Conservation (phyloP, 2,888 invertebrate genomes). For the Salpingus planirostris region DNA sequence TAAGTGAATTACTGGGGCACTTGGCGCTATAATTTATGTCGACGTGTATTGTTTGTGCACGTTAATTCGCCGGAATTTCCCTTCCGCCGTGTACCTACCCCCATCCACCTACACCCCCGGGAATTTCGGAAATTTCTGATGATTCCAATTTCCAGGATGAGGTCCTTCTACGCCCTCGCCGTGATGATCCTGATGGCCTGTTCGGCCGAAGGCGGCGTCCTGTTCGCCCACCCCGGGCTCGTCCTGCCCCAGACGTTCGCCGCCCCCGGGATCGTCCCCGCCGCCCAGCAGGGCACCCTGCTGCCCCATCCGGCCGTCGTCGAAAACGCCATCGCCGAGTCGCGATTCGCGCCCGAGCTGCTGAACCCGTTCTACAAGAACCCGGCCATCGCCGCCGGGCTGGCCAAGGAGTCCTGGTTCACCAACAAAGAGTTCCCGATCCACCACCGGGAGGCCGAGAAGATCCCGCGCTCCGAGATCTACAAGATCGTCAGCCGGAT, state of each 20-base stretch:
- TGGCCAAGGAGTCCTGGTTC: constrained; percentile 74
- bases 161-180: constrained; percentile 9
- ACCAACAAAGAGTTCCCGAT: constrained; percentile 70
- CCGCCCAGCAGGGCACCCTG: constrained; percentile 17
- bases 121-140: too few species aligned
- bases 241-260: neutral
- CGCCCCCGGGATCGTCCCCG: constrained; percentile 16
- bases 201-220: neutral
- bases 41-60: constrained; percentile 2
- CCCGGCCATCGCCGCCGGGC: constrained; percentile 59
- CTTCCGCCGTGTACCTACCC: constrained; percentile 1
- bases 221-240: constrained; percentile 12
- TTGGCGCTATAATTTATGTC: constrained; percentile 1
- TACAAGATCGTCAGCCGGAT: constrained; percentile 54
- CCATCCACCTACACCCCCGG: too few species aligned
- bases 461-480: constrained; percentile 68
- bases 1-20: constrained; percentile 1
- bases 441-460: constrained; percentile 68
- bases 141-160: constrained; percentile 12
- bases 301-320: constrained; percentile 64
- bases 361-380: constrained; percentile 69
- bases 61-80: constrained; percentile 2
- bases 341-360: constrained; percentile 60
- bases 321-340: constrained; percentile 60
- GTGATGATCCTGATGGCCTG: constrained; percentile 10